Evolutionary conservation across 2,113 vertebrate species (phyloP), one percentile per base, ranked within the genome.

Genomic region (Podarcis muralis): DNA sequence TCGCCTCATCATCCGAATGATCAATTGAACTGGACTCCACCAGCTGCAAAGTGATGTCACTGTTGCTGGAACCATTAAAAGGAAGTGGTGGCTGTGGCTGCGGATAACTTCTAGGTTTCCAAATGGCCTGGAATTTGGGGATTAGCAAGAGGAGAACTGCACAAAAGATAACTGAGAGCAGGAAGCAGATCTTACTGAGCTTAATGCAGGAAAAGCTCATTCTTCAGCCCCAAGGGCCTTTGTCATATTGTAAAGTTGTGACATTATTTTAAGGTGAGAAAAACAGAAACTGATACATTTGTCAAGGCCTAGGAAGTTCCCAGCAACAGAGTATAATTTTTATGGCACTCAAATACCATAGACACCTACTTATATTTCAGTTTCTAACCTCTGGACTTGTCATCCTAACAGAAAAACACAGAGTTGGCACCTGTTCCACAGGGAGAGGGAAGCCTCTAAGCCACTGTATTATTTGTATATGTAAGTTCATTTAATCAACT

Each of bases 181-280:
- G 95, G 94, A 99, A 98, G 96, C 98, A 98, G 93, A 95, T 96
- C 92, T 97, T 98, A 93, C 97, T 98, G 90, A 97, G 94, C 76
- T 97, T 96, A 74, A 97, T 86, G 62, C 97, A 96, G 20, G 97
- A 96, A 77, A 97, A 92, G 94, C 94, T 97, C 98, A 98, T 98
- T 93, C 95, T 98, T 95, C 94, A 97, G 97, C 97, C 97, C 94
- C 96, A 96, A 69, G 95, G 96, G 95, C 96, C 93, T 91, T 91
- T 90, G 94, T 94, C 92, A 82, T 93, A 16, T 75, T 53, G 79
- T 72, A 74, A 85, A 65, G 74, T 48, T 81, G 23, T 79, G 69
- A 80, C 90, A 91, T 92, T 78, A 69, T 84, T 66, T 79, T 35
- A 37, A 71, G 25, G 22, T 25, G 71, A 82, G 4, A 57, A 53